A percentile compares a stretch with the other conserved stretches of the same genome.
Conservation (phyloP, 1,140 invertebrate genomes). For the Coboldia fuscipes region DNA sequence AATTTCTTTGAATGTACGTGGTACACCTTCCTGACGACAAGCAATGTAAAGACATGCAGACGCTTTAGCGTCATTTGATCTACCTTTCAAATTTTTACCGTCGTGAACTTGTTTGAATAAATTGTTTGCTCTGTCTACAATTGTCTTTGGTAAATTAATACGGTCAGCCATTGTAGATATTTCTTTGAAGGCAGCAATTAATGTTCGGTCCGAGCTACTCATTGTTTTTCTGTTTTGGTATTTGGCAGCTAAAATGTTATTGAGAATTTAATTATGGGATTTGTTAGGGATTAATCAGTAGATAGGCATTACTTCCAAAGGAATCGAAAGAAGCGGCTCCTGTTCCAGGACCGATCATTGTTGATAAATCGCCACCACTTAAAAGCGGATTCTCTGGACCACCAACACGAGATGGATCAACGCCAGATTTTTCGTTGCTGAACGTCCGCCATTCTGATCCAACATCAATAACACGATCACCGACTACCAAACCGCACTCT, state of each 20-base stretch:
- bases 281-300: no score
- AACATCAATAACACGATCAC: conserved; percentile 98
- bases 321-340: conserved; percentile 58
- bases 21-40: conserved; percentile 94
- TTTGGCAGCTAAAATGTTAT: conserved; percentile 59
- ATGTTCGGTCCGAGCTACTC: conserved; percentile 79
- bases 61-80: conserved; percentile 94
- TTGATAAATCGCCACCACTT: conserved; percentile 89
- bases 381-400: conserved; percentile 88
- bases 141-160: conserved; percentile 88
- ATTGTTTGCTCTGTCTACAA: conserved; percentile 86
- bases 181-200: conserved; percentile 90
- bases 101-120: conserved; percentile 97
- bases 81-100: conserved; percentile 83
- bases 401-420: conserved; percentile 97
- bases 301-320: conserved; percentile 49
- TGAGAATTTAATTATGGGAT: no score
- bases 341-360: conserved; percentile 85
- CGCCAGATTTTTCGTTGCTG: conserved; percentile 91
- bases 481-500: conserved; percentile 96
- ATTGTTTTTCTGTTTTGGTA: conserved; percentile 88
- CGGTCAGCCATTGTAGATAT: conserved; percentile 95
- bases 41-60: conserved; percentile 98
- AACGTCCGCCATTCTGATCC: conserved; percentile 99
- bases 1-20: conserved; percentile 97